Conservation (phyloP, 2,888 invertebrate species). For the Toxonevra muliebris region DNA sequence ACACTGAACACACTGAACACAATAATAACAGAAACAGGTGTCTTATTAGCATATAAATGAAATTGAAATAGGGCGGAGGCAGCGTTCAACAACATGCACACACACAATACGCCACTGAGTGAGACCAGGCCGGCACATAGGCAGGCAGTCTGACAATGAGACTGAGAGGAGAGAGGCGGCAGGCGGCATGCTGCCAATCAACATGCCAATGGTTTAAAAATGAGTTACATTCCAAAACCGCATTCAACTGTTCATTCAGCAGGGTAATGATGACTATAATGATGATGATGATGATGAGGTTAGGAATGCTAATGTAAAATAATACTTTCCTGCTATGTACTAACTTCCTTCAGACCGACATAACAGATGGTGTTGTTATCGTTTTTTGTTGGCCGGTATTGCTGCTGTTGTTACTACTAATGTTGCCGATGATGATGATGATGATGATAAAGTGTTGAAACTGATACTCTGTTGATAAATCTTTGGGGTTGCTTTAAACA, state of each 20-base stretch:
- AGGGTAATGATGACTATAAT: not conserved
- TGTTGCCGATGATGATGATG: constrained; percentile 5
- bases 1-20: constrained; percentile 23
- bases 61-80: constrained; percentile 48
- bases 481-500: too few species aligned
- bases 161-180: not conserved
- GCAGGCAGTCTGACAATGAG: constrained; percentile 8
- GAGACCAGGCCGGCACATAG: constrained; percentile 10
- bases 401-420: not conserved
- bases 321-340: not conserved
- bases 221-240: not conserved
- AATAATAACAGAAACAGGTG: constrained; percentile 49
- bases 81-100: constrained; percentile 24
- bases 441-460: constrained; percentile 11
- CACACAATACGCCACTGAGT: constrained; percentile 23
- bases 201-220: too few species aligned
- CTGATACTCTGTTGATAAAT: not conserved
- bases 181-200: not conserved
- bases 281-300: not conserved
- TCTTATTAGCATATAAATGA: constrained; percentile 54
- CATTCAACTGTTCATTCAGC: not conserved
- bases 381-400: constrained; percentile 5
- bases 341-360: not conserved
- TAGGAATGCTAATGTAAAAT: not conserved
- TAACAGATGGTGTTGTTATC: not conserved